Conservation (phyloP, 2,113 vertebrate species). For the Saguinus imperator region DNA sequence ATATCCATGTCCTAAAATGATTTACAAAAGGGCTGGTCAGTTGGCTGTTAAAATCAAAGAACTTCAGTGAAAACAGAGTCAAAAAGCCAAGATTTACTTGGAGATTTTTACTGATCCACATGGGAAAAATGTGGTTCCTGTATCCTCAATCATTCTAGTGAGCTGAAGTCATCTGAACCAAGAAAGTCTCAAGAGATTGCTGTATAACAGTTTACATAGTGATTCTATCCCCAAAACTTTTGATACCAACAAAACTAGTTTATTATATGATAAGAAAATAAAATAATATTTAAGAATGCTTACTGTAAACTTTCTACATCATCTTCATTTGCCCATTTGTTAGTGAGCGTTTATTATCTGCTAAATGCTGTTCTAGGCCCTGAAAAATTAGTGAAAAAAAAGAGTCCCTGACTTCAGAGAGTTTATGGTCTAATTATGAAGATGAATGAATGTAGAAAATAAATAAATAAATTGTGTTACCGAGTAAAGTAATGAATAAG, state of each 20-base stretch:
- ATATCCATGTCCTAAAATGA: conserved; percentile 49
- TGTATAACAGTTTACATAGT: conserved; percentile 1
- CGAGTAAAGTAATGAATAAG: not conserved
- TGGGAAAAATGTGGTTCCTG: conserved; percentile 26
- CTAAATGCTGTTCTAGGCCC: not conserved
- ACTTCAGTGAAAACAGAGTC: conserved; percentile 43
- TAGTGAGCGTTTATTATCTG: not conserved
- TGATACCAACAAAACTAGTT: not conserved
- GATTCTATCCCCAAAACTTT: conserved; percentile 22
- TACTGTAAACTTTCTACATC: not conserved
- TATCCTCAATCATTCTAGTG: conserved; percentile 9
- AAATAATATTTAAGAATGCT: not conserved
- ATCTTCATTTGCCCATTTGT: not conserved
- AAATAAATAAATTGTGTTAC: not conserved
- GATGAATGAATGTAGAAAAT: not conserved
- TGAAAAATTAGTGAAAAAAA: not conserved
- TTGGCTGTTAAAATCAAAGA: conserved; percentile 60
- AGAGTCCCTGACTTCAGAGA: not conserved
- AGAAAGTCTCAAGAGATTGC: not conserved
- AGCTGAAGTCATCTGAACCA: conserved; percentile 25
- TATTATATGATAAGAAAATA: not conserved
- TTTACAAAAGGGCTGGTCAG: conserved; percentile 51
- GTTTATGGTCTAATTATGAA: not conserved
- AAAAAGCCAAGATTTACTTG: conserved; percentile 63
- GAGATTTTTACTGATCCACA: conserved; percentile 39